Percentiles rank a stretch among this genome's conserved stretches.
phyloP scores from a whole-genome alignment of 1,140 invertebrate species.

The Drosophila ohnishii region DNA sequence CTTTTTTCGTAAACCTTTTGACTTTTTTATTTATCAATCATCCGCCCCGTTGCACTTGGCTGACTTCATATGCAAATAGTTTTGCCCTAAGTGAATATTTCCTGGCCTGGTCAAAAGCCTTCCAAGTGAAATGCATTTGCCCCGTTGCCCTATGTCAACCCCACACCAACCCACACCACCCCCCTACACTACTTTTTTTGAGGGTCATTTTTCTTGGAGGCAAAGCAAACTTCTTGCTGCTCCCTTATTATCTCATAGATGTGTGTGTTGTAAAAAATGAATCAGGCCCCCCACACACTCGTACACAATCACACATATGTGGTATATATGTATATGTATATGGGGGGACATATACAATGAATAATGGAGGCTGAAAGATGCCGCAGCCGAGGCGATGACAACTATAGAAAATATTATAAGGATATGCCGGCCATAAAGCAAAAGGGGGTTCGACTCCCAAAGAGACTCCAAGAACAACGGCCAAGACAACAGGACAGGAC shows the following conservation, averaged over 20 bases:
- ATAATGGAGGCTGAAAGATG: constrained; percentile 49
- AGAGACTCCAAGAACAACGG: constrained; percentile 19
- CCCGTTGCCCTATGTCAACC: neutral
- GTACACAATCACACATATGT: neutral
- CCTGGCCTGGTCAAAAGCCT: constrained; percentile 18
- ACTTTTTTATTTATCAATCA: constrained; percentile 55
- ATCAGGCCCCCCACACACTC: constrained; percentile 23
- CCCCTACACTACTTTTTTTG: constrained; percentile 8
- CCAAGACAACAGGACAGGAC: constrained; percentile 9
- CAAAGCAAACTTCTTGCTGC: constrained; percentile 33
- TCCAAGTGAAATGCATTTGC: constrained; percentile 39
- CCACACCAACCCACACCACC: too few relatives aligned
- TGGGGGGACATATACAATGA: constrained; percentile 44
- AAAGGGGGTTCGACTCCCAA: constrained; percentile 6
- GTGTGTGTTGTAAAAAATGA: constrained; percentile 37
- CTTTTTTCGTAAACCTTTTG: too few relatives aligned
- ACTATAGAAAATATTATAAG: constrained; percentile 81
- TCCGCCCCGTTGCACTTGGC: constrained; percentile 60
- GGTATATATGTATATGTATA: neutral
- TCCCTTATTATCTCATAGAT: constrained; percentile 37
- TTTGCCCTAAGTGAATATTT: constrained; percentile 27
- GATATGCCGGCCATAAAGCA: constrained; percentile 78
- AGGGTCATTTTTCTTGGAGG: constrained; percentile 43
- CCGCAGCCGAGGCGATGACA: constrained; percentile 67
- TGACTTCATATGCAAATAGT: constrained; percentile 58